phyloP scores from a whole-genome alignment of 2,113 vertebrate species.

The Litocranius walleri region DNA sequence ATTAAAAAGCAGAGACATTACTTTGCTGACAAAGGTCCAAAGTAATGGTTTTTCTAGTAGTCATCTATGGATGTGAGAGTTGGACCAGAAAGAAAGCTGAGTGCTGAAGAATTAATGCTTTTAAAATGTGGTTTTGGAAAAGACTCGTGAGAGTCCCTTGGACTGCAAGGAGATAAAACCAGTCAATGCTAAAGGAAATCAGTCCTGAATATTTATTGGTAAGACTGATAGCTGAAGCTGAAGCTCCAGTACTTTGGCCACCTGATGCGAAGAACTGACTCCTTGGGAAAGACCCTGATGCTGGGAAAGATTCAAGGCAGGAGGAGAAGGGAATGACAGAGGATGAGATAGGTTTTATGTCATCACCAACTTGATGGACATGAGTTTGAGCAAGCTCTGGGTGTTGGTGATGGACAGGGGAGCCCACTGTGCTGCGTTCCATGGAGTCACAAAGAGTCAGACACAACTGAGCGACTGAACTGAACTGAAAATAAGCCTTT shows the following conservation, averaged over 20 bases:
- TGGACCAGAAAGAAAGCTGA: not conserved
- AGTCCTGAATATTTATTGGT: not conserved
- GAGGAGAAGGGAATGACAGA: not conserved
- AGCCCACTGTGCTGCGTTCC: not conserved
- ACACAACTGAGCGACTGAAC: not conserved
- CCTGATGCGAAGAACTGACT: not conserved
- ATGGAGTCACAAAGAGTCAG: not conserved
- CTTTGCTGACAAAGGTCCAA: not conserved
- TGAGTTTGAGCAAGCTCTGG: not conserved
- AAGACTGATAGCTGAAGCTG: not conserved
- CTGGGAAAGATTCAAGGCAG: not conserved
- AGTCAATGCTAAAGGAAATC: not conserved
- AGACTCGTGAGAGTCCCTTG: not conserved
- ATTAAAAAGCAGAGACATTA: not conserved
- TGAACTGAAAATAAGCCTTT: not conserved
- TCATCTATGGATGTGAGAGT: not conserved
- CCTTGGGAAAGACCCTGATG: not conserved
- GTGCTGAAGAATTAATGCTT: not conserved
- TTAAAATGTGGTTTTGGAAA: not conserved
- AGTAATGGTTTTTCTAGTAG: not conserved
- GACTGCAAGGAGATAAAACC: not conserved
- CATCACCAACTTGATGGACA: not conserved
- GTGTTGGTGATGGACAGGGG: not conserved
- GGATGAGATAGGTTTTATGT: not conserved
- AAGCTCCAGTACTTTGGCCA: not conserved